Evolutionary conservation across 2,797 vertebrate species (phyloP).

Genomic region (Lutra lutra): DNA sequence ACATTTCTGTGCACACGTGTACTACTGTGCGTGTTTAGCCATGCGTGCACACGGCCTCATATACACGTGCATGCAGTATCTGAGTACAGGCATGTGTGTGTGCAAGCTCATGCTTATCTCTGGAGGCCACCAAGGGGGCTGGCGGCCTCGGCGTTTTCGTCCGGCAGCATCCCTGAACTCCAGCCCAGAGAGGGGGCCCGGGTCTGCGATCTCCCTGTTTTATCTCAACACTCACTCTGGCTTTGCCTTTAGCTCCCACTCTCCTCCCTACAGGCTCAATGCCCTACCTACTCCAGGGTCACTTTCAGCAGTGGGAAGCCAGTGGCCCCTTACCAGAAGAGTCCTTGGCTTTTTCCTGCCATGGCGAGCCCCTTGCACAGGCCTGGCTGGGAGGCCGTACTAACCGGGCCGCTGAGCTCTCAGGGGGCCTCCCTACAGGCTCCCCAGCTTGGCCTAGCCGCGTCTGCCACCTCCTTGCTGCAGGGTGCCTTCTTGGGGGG

Average conservation of each 20-base stretch:
- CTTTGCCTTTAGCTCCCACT: constrained; percentile 22
- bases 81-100: not conserved
- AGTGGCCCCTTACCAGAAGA: constrained; percentile 66
- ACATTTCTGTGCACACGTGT: not conserved
- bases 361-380: constrained; percentile 61
- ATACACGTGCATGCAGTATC: rapidly evolving
- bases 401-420: constrained; percentile 76
- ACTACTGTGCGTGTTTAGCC: not conserved
- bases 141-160: not conserved
- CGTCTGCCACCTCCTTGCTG: not conserved
- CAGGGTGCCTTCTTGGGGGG: rapidly evolving
- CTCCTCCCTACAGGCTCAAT: not conserved
- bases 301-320: constrained; percentile 59
- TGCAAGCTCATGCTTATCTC: not conserved
- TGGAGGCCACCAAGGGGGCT: not conserved
- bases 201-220: not conserved
- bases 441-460: not conserved
- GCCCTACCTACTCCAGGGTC: not conserved
- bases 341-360: constrained; percentile 82
- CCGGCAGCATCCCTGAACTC: not conserved
- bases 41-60: not conserved
- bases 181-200: rapidly evolving
- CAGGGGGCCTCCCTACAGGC: not conserved
- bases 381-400: constrained; percentile 56
- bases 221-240: not conserved